Conservation (phyloP, 1,140 invertebrate genomes). For the Schlechtendalia chinensis region DNA sequence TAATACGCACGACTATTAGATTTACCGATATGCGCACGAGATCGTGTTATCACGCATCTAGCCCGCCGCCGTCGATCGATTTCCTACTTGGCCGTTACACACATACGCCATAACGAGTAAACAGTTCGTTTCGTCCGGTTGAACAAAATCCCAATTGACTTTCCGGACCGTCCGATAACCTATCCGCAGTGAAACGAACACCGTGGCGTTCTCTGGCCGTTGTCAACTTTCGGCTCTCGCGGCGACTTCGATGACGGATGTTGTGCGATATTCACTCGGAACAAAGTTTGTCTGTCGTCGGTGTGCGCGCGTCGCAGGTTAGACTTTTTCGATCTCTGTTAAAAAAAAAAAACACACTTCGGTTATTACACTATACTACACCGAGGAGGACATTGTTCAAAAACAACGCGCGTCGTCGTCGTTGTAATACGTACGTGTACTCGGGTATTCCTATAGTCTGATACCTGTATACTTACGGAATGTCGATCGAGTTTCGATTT, state of each 20-base stretch:
- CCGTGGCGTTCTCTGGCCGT: neutral
- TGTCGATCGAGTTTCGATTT: too few relatives aligned
- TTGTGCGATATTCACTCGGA: neutral
- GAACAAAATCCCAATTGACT: slow-evolving; percentile 16
- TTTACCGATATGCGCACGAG: too few relatives aligned
- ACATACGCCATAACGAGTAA: neutral
- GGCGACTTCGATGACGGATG: neutral
- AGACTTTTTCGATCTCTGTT: slow-evolving; percentile 7
- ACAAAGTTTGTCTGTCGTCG: slow-evolving; percentile 1
- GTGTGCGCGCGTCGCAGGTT: neutral
- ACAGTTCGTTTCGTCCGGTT: neutral
- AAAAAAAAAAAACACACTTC: neutral
- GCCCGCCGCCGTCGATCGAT: too few relatives aligned
- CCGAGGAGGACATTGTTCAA: neutral
- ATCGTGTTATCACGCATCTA: too few relatives aligned
- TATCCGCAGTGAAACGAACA: neutral
- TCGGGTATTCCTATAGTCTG: too few relatives aligned
- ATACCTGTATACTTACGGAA: too few relatives aligned
- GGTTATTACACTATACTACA: neutral
- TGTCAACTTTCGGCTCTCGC: neutral
- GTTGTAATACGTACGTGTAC: too few relatives aligned
- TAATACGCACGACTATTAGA: too few relatives aligned
- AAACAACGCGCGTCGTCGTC: neutral
- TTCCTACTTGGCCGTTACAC: neutral
- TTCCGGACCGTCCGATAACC: too few relatives aligned